Percentiles rank a stretch among this genome's conserved stretches.
These are phyloP conservation scores for Drosophila pruinosa DNA, from an alignment of 1,140 invertebrate genomes.

Conservation along the genomic window DNA sequence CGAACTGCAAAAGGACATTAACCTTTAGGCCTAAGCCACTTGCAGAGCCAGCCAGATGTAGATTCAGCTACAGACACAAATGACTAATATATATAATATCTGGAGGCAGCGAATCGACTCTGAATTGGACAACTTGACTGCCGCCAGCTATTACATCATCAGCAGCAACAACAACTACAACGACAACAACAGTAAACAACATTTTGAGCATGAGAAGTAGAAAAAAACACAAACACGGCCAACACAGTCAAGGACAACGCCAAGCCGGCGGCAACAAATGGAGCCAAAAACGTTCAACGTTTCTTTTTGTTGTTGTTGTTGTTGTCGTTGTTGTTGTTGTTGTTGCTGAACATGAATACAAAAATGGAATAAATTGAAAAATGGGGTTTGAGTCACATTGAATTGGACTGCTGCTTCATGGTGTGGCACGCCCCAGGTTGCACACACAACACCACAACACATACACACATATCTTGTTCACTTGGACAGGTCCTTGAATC, in stretches of 20 bases:
- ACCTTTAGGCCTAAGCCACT: conserved; percentile 12
- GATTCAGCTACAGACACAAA: conserved; percentile 20
- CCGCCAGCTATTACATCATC: conserved; percentile 38
- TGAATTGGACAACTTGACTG: conserved; percentile 12
- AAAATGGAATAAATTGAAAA: conserved; percentile 5
- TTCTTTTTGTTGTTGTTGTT: background rate
- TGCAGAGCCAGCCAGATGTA: background rate
- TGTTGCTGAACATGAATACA: background rate
- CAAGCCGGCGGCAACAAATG: conserved; percentile 37
- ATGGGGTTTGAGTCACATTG: conserved; percentile 14
- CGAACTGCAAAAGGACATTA: conserved; percentile 36
- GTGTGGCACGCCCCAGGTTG: conserved; percentile 1
- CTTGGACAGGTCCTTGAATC: background rate
- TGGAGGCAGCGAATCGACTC: conserved; percentile 10
- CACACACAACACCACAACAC: background rate
- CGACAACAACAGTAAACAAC: conserved; percentile 17
- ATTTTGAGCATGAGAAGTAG: background rate
- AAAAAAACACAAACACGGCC: background rate
- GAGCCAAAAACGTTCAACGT: conserved; percentile 7
- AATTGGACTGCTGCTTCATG: conserved; percentile 22
- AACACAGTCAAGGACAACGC: conserved; percentile 47
- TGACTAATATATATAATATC: conserved; percentile 23
- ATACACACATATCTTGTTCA: background rate
- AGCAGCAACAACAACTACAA: background rate
- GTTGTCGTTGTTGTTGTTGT: background rate